Conservation (phyloP, 2,113 vertebrate genomes). For the mouse (Mus musculus) region GRCm39 chr4:22668501-22669000, state of each 20-base stretch:
- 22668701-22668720: conserved; percentile 68
- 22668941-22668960: background rate
- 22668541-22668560: conserved; percentile 82
- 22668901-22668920: conserved; percentile 10
- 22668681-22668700: conserved; percentile 81
- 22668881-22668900: conserved; percentile 49
- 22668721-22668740: conserved; percentile 30
- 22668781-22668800: conserved; percentile 51
- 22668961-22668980: background rate
- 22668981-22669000: background rate
- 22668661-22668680: conserved; percentile 81
- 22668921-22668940: conserved; percentile 50
- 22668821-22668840: background rate
- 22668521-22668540: conserved; percentile 74
- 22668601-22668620: conserved; percentile 88
- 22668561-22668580: conserved; percentile 86
- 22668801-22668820: conserved; percentile 62
- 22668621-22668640: conserved; percentile 85
- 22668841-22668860: conserved; percentile 27
- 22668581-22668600: conserved; percentile 87
- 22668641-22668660: conserved; percentile 86
- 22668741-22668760: background rate
- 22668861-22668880: conserved; percentile 2
- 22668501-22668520: conserved; percentile 74
- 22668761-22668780: background rate